Evolutionary conservation across 2,797 vertebrate species (phyloP).

Genomic region (Paratrypauchen microcephalus): DNA sequence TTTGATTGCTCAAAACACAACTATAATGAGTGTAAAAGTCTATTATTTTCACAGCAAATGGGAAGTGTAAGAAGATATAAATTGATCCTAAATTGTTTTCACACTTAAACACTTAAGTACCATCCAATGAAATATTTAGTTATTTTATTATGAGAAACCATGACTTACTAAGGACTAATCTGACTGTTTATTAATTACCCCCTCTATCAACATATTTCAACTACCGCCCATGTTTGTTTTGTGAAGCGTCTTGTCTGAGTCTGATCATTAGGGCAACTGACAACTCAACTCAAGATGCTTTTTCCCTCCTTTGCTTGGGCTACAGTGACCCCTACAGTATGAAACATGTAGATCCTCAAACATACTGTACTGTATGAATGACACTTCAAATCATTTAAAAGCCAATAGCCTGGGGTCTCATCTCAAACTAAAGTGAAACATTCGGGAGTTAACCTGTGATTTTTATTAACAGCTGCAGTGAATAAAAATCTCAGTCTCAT

Average conservation of each 20-base stretch:
- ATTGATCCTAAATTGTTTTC: not conserved
- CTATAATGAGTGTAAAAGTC: not conserved
- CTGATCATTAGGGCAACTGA: constrained; percentile 42
- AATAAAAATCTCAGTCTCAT: constrained; percentile 17
- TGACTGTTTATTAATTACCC: not conserved
- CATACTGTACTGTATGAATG: not conserved
- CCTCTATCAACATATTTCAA: not conserved
- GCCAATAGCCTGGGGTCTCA: constrained; percentile 9
- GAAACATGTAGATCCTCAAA: not conserved
- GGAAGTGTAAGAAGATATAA: constrained; percentile 17
- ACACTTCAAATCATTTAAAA: constrained; percentile 2
- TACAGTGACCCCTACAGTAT: constrained; percentile 65
- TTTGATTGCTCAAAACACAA: constrained; percentile 20
- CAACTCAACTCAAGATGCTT: constrained; percentile 18
- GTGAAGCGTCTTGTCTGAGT: constrained; percentile 3
- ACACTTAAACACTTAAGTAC: not conserved
- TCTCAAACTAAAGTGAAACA: constrained; percentile 19
- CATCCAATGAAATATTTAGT: not conserved
- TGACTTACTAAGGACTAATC: not conserved
- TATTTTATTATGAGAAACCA: not conserved
- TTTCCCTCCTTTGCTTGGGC: constrained; percentile 37
- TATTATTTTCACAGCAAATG: constrained; percentile 10
- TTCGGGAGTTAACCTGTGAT: constrained; percentile 21
- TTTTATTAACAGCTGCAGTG: constrained; percentile 14
- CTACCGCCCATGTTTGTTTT: constrained; percentile 22